Base-by-base conservation (phyloP, 2,888 invertebrate genomes). In the Tipula helvola region DNA sequence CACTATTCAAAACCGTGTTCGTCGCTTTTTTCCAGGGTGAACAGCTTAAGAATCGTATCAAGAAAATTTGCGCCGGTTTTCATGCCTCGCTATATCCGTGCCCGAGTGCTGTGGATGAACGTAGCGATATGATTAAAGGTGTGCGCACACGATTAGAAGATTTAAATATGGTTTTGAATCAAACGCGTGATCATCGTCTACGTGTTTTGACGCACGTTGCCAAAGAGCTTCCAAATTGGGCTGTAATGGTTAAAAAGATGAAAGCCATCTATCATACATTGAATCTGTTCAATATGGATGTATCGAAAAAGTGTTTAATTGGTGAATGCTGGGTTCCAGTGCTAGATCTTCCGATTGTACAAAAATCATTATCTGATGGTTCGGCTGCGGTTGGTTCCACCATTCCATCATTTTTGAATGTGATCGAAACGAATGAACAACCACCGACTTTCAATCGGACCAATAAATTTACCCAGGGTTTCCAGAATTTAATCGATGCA, bases 21-120 rank as follows among this genome's bases (percentile, higher is more conserved):
- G 95, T 96, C 87, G 95, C 95, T 44, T 96, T 96, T 93, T 96
- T 96, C 93, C 96, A 98, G 96, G 98, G 98, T 85, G 97, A 98
- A 89, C 97, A 97, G 90, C 93, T 98, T 87, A 97, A 97, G 92
- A 94, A 95, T 0, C 94, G 97, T 88, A 97, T 98, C 88, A 97
- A 96, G 93, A 98, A 98, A 92, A 97, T 98, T 84, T 98, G 97
- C 92, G 95, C 96, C 88, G 98, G 98, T 1, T 98, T 97, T 92
- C 96, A 97, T 89, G 98, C 98, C 3, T 97, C 97, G 3, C 92
- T 98, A 88, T 98, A 98, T 92, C 97, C 97, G 0, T 98, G 98
- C 90, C 98, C 98, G 0, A 97, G 96, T 87, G 96, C 96, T 52
- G 95, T 95, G 88, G 93, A 94, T 18, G 98, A 98, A 90, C 93